Conservation (phyloP, 2,113 vertebrate species). For the Ginglymostoma cirratum region DNA sequence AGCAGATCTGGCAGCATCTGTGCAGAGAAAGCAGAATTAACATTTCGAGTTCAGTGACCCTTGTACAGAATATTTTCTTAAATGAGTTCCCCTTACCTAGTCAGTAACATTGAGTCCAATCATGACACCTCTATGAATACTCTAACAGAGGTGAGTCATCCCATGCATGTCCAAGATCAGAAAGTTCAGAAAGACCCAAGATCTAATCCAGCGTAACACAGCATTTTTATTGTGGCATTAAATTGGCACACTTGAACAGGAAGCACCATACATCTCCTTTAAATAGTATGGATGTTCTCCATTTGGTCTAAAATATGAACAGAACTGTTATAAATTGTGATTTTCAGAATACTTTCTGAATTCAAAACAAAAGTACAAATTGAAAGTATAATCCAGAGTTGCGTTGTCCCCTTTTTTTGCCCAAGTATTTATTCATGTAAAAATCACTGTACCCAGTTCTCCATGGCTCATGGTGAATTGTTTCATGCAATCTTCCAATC, state of each 20-base stretch:
- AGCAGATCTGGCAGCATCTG: no score
- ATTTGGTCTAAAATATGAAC: not conserved
- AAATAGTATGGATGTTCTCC: not conserved
- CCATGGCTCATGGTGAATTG: no score
- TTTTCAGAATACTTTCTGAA: no score
- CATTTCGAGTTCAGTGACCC: no score
- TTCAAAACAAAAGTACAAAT: not conserved
- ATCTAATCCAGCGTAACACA: not conserved
- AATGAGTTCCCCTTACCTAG: not conserved
- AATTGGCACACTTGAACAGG: not conserved
- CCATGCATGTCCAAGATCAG: not conserved
- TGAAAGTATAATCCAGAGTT: not conserved
- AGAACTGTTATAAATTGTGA: not conserved
- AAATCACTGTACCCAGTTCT: no score
- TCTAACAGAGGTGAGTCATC: not conserved
- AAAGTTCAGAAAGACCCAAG: not conserved
- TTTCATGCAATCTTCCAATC: no score
- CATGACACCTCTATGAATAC: not conserved
- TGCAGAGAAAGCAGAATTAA: no score
- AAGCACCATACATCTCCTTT: not conserved
- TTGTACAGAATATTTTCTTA: not conserved
- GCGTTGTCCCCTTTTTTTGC: no score
- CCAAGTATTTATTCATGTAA: no score
- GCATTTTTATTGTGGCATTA: not conserved
- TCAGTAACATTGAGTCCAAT: not conserved